Base-by-base conservation (phyloP, 2,888 invertebrate genomes). In the Pediacus dermestoides region DNA sequence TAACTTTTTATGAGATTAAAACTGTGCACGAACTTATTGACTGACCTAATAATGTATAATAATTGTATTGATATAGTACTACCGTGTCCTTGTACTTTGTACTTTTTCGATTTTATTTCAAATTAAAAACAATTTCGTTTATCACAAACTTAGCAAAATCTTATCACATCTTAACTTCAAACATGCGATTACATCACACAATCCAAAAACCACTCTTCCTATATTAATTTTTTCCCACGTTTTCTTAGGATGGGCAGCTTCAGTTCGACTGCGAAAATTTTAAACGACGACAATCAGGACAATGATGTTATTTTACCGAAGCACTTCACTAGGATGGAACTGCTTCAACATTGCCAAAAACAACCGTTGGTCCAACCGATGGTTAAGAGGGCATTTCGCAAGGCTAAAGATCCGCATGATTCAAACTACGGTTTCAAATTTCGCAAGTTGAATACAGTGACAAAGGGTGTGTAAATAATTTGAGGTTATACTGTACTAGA, bases 211-310 rank as follows among this genome's bases (percentile, higher is more conserved):
- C n/a, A n/a, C 8, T 37, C 13, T 27, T 34, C 9, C 6, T 37
- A 13, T 4, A 30, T 14, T 37, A n/a, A 10, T 10, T 10, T 31
- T 37, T 39, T 14, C 18, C 9, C 9, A 7, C n/a, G 42, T 51
- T 36, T 40, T 70, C 71, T 8, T 66, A 83, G 83, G 67, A 84
- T 84, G 83, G 83, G 83, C 48, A 82, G 82, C 62, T 82, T 83
- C 60, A 80, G 78, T 44, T 81, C 82, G 36, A 74, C 79, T 10
- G 80, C 81, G 27, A 79, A 78, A 64, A 78, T 81, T 44, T 67
- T 75, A 43, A 81, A 81, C 58, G 73, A 74, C 37, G 81, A 81
- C 60, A 70, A 70, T 2, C 76, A 80, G 60, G 82, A 82, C 58
- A 74, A 75, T 50, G 74, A 74, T 37, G 55, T 79, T 9, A 64